Evolutionary conservation across 2,888 invertebrate species (phyloP), one percentile per base, ranked within the genome.

Genomic region (Eupithecia dodoneata): DNA sequence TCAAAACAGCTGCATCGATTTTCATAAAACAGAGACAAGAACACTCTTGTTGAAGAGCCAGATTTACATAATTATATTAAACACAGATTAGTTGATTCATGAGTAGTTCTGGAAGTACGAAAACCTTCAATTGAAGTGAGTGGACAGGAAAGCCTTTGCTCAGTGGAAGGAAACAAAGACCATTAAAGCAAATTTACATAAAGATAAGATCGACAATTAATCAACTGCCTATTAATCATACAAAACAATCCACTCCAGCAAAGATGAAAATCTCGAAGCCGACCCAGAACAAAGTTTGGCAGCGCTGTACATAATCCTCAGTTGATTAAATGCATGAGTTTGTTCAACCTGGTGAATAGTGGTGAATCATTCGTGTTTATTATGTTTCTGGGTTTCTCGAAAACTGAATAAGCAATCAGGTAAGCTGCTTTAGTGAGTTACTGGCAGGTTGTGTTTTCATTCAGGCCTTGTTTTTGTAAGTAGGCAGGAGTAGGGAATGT

Each of bases 321-420:
- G 42, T 75, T 78, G 78, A 73, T 77, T 70, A 74, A 44, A 75
- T 75, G 49, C 73, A 77, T 4, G 66, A 71, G 78, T 75, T 75
- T 75, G 13, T 75, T 78, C 75, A 78, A 55, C 77, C 59, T 67
- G 65, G 10, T n/a, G 44, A 41, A 15, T 73, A 13, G 49, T 6
- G 49, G 18, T 70, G 76, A 76, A 30, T 72, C 72, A 69, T 70
- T 47, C 70, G 18, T 47, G 69, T 70, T 70, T 70, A 70, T 45
- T n/a, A 18, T 63, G 63, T 63, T 63, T 63, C n/a, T 9, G 42
- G 66, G 42, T 69, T 44, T 44, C 44, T 44, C 44, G 67, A n/a
- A 69, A n/a, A 45, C 45, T 69, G 44, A 69, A 69, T 69, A 69
- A 69, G 44, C n/a, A 45, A 69, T 44, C 63, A 63, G 63, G 63